Conservation (phyloP, 2,113 vertebrate species). For the Sphyrna mokarran region DNA sequence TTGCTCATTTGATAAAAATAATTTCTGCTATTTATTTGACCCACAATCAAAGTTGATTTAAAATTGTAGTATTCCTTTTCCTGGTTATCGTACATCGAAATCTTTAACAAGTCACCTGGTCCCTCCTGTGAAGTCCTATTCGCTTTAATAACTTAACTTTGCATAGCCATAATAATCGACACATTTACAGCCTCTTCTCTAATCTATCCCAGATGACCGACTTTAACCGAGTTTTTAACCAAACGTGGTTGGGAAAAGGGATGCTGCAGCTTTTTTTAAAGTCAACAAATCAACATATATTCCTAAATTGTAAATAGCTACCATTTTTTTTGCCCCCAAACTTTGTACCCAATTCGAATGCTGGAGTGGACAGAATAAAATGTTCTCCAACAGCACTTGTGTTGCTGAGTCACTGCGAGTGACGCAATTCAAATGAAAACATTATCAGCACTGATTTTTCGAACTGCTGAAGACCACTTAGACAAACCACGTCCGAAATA, state of each 20-base stretch:
- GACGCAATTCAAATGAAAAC: constrained; percentile 27
- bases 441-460: not conserved
- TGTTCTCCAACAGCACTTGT: constrained; percentile 8
- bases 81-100: not conserved
- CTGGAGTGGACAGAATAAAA: constrained; percentile 22
- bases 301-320: constrained; percentile 32
- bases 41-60: constrained; percentile 16
- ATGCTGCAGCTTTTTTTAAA: constrained; percentile 1
- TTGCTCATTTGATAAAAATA: constrained; percentile 20
- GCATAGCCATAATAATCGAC: not conserved
- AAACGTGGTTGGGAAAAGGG: not conserved
- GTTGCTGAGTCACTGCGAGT: constrained; percentile 23
- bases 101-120: not conserved
- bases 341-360: constrained; percentile 34
- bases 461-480: not conserved
- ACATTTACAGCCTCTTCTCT: not conserved
- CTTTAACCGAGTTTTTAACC: not conserved
- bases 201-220: not conserved
- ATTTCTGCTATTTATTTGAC: constrained; percentile 17
- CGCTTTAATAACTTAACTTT: not conserved
- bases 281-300: constrained; percentile 15
- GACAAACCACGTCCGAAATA: constrained; percentile 1
- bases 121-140: not conserved
- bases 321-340: not conserved
- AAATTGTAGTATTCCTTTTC: not conserved